Percentiles rank a stretch among this genome's conserved stretches.
Evolutionary conservation across 2,888 invertebrate genomes (phyloP).

Genomic region (Conomelus anceps): DNA sequence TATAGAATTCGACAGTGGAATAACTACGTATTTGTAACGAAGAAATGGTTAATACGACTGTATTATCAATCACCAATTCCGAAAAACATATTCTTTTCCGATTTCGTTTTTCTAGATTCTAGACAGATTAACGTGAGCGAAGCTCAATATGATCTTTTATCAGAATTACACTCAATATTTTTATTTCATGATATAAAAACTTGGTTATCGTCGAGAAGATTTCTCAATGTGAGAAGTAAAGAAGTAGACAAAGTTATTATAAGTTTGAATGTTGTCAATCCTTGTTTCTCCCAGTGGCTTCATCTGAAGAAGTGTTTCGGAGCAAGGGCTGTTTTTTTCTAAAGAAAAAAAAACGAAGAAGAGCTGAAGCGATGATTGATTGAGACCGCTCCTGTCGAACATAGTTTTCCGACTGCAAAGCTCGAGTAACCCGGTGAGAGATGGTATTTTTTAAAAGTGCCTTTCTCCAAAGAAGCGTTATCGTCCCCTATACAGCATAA

Average conservation of each 20-base stretch:
- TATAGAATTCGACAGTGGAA: too few species aligned
- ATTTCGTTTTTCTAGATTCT: too few species aligned
- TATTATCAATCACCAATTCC: too few species aligned
- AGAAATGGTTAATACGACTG: too few species aligned
- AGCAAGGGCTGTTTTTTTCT: background rate
- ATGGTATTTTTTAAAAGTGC: background rate
- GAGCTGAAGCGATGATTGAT: background rate
- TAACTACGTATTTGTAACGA: too few species aligned
- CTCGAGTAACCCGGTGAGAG: background rate
- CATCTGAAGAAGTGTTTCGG: background rate
- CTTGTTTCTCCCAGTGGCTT: background rate
- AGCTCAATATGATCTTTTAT: too few species aligned
- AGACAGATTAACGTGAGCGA: too few species aligned
- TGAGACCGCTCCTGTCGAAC: background rate
- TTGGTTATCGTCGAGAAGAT: background rate
- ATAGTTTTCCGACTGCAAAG: background rate
- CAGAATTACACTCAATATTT: too few species aligned
- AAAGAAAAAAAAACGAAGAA: background rate
- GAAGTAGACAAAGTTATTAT: background rate
- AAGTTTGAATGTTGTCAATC: background rate
- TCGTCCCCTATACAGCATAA: background rate
- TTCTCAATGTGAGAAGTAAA: background rate
- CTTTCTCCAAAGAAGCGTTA: background rate
- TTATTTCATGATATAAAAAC: background rate
- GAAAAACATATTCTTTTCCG: too few species aligned